Evolutionary conservation across 2,797 vertebrate species (phyloP), one percentile per base, ranked within the genome.

Genomic region (Aldrovandia affinis): DNA sequence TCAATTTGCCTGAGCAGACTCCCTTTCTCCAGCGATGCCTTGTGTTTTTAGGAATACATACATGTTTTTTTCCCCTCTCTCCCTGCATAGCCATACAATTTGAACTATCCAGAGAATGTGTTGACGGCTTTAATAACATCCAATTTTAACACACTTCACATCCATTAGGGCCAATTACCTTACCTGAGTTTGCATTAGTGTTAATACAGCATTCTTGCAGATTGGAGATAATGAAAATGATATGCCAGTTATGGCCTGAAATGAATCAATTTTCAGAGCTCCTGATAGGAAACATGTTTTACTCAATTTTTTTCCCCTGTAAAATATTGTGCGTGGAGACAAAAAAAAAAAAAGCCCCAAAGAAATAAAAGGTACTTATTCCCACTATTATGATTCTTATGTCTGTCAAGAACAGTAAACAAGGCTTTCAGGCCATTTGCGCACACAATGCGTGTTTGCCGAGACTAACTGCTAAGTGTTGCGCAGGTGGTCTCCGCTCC

Each of bases 151-250:
- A 90, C 92, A 90, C 92, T 95, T 93, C 92, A 94, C 88, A 94
- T 92, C 92, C 93, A 95, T 95, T 94, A 93, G 86, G 42, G 61
- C 87, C 89, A 93, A 92, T 89, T 92, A 91, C 88, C 86, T 87
- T 85, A 88, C 89, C 86, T 85, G 89, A 89, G 89, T 89, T 91
- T 96, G 95, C 95, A 95, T 96, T 95, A 95, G 95, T 96, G 96
- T 94, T 95, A 96, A 94, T 93, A 92, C 89, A 88, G 94, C 95
- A 96, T 97, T 97, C 96, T 97, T 97, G 93, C 93, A 95, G 95
- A 96, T 94, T 39, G 94, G 93, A 89, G 94, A 95, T 96, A 96
- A 97, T 97, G 95, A 95, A 92, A 96, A 96, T 96, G 94, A 96
- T 92, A 91, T 87, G 85, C 88, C 89, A 87, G 89, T 89, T 90